Conservation (phyloP, 1,140 invertebrate genomes). For the Drosophila kanapiae region DNA sequence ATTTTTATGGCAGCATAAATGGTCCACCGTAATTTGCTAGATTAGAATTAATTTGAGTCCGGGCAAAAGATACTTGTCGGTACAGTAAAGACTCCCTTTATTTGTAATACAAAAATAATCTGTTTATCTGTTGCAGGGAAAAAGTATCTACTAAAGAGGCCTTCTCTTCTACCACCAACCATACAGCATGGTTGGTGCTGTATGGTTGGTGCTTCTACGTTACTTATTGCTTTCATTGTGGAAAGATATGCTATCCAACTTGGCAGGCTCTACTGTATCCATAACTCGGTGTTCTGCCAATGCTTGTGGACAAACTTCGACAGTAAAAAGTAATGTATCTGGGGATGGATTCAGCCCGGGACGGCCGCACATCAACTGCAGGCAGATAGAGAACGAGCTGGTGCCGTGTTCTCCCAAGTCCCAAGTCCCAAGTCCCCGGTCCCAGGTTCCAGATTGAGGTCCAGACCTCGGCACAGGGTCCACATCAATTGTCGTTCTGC, state of each 20-base stretch:
- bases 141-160: no score
- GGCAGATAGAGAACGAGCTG: conserved; percentile 6
- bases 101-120: no score
- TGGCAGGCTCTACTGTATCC: conserved; percentile 17
- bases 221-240: neutral
- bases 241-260: neutral
- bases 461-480: conserved; percentile 50
- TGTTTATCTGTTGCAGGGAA: no score
- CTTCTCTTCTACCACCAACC: no score
- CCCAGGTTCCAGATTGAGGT: conserved; percentile 24
- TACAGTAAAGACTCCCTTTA: conserved; percentile 16
- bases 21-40: conserved; percentile 77
- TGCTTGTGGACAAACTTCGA: conserved; percentile 56
- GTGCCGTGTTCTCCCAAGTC: neutral
- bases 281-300: conserved; percentile 40
- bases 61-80: conserved; percentile 19
- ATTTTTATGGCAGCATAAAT: conserved; percentile 81
- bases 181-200: no score
- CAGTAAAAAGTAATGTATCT: conserved; percentile 65
- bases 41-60: conserved; percentile 78
- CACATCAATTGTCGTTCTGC: conserved; percentile 79
- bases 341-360: conserved; percentile 19
- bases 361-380: conserved; percentile 22
- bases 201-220: no score
- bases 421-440: conserved; percentile 17